Evolutionary conservation across 2,888 invertebrate genomes (phyloP), one percentile per base, ranked within the genome.

Genomic region (Drosophila kanekoi): DNA sequence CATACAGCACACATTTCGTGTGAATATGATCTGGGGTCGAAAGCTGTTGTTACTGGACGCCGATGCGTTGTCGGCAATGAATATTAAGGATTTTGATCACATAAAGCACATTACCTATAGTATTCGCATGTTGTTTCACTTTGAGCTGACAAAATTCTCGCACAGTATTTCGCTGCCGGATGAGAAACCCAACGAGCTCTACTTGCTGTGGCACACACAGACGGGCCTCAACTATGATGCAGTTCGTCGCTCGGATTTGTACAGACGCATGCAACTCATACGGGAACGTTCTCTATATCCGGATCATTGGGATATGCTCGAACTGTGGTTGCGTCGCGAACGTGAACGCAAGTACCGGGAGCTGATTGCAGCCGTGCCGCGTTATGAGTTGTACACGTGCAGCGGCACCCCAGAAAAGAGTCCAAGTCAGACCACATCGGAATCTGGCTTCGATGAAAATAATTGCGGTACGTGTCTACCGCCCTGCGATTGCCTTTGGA

Each of bases 261-360:
- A 93, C 1, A 91, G 93, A 0, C 93, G 93, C 91, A 93, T 94
- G 93, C 93, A 94, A 61, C 90, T 94, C 0, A 71, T 94, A 13
- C 91, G 91, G 53, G 92, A 93, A 0, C 91, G 91, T 3, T 92
- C 93, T 0, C 38, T 90, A 0, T 79, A 93, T 6, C 61, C 92
- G 44, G 92, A 93, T 18, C 94, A 94, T 57, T 94, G 94, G 94
- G 93, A 94, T 3, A 49, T 76, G 10, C 76, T 92, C 14, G 85
- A 91, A 11, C 2, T 81, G 48, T 85, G 84, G 87, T 38, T 87
- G 33, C 66, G 66, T 0, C 73, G 75, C 4, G 84, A 87, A 10
- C 65, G 64, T 2, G 75, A 79, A 14, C 63, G 64, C 38, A 76
- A 87, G 5, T 59, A 60, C 28, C 44, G n/a, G 0, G 76, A 68